phyloP scores from a whole-genome alignment of 2,888 invertebrate species.

The Hedychridium roseum region DNA sequence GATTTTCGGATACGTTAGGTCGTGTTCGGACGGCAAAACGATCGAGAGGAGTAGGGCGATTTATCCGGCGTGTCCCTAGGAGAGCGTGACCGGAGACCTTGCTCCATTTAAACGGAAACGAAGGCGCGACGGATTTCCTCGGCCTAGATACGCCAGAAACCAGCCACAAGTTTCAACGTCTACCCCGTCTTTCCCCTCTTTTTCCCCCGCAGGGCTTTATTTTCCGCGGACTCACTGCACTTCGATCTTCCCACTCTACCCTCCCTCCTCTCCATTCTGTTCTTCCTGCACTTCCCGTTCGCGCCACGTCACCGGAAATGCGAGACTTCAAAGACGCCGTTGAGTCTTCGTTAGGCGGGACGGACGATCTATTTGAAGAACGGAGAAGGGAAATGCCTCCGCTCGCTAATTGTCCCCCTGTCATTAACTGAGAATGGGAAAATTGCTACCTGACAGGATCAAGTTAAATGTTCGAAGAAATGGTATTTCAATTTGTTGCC shows the following conservation, averaged over 20 bases:
- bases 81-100: constrained; percentile 35
- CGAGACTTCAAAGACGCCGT: background rate
- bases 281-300: background rate
- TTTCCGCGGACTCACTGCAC: too few relatives aligned
- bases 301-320: background rate
- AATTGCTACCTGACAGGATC: too few relatives aligned
- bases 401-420: too few relatives aligned
- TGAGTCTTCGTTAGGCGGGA: constrained; percentile 9
- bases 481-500: too few relatives aligned
- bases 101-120: constrained; percentile 36
- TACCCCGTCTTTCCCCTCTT: background rate
- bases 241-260: background rate
- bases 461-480: too few relatives aligned
- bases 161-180: background rate
- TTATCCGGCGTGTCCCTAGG: constrained; percentile 25
- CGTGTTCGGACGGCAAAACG: too few relatives aligned
- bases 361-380: constrained; percentile 4
- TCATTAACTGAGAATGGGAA: too few relatives aligned
- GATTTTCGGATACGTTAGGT: too few relatives aligned
- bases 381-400: background rate
- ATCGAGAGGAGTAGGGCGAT: constrained; percentile 11
- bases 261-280: background rate
- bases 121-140: constrained; percentile 31
- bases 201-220: too few relatives aligned
- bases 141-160: constrained; percentile 31